A percentile compares a stretch with the other conserved stretches of the same genome.
Conservation (phyloP, 2,888 invertebrate genomes). For the Drosophila flavopinicola region DNA sequence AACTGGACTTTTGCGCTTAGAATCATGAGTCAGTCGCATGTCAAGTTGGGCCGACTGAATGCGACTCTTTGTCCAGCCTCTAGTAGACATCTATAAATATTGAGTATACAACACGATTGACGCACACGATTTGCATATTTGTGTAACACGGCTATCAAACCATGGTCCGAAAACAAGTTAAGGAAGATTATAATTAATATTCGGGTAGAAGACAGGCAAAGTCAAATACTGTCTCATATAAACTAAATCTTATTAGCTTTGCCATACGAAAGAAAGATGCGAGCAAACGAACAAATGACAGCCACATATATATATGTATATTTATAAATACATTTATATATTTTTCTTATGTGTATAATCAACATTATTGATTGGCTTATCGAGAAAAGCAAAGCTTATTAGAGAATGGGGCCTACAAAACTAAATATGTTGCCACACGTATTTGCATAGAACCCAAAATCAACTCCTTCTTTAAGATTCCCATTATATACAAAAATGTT, state of each 20-base stretch:
- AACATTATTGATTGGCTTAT: conserved; percentile 17
- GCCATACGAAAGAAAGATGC: conserved; percentile 17
- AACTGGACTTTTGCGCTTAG: conserved; percentile 8
- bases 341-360: no score
- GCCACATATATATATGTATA: no score
- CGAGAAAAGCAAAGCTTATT: conserved; percentile 12
- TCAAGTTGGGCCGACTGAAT: conserved; percentile 14
- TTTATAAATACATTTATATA: no score
- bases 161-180: conserved; percentile 32
- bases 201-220: conserved; percentile 17
- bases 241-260: conserved; percentile 28
- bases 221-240: conserved; percentile 10
- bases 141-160: conserved; percentile 35
- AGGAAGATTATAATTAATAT: conserved; percentile 25
- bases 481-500: no score
- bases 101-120: conserved; percentile 12
- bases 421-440: background rate
- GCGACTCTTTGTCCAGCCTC: conserved; percentile 24
- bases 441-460: background rate
- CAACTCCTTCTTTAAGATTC: no score
- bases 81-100: conserved; percentile 23
- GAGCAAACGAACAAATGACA: conserved; percentile 21
- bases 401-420: background rate
- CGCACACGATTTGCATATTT: conserved; percentile 45
- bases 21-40: conserved; percentile 32